Evolutionary conservation across 2,113 vertebrate species (phyloP).

Genomic region (Myxocyprinus asiaticus): DNA sequence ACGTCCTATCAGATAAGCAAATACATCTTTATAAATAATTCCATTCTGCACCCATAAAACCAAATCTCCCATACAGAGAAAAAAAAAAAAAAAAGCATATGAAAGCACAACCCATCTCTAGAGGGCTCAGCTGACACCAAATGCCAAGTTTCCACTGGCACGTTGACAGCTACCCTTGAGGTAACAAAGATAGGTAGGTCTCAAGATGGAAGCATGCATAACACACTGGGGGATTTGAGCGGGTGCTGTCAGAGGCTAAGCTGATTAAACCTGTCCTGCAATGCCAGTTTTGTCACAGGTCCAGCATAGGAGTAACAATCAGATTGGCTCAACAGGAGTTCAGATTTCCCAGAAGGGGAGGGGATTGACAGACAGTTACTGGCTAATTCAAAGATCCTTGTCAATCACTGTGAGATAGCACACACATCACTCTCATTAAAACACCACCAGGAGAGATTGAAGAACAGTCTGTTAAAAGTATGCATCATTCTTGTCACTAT

Average conservation of each 20-base stretch:
- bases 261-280: constrained; percentile 10
- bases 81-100: too few species aligned
- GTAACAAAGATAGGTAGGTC: constrained; percentile 44
- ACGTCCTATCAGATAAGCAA: background rate
- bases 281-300: background rate
- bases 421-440: background rate
- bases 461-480: background rate
- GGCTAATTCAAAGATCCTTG: constrained; percentile 20
- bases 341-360: constrained; percentile 51
- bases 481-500: background rate
- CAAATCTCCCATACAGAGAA: background rate
- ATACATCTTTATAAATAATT: constrained; percentile 4
- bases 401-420: constrained; percentile 34
- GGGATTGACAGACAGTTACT: constrained; percentile 21
- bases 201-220: constrained; percentile 24
- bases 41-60: background rate
- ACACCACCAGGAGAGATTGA: background rate
- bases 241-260: constrained; percentile 3
- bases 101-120: background rate
- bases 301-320: too few species aligned
- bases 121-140: background rate
- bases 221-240: background rate
- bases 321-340: constrained; percentile 46
- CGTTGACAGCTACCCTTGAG: constrained; percentile 14
- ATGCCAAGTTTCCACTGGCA: constrained; percentile 34